Conservation (phyloP, 2,888 invertebrate genomes). For the Malacosoma neustria region DNA sequence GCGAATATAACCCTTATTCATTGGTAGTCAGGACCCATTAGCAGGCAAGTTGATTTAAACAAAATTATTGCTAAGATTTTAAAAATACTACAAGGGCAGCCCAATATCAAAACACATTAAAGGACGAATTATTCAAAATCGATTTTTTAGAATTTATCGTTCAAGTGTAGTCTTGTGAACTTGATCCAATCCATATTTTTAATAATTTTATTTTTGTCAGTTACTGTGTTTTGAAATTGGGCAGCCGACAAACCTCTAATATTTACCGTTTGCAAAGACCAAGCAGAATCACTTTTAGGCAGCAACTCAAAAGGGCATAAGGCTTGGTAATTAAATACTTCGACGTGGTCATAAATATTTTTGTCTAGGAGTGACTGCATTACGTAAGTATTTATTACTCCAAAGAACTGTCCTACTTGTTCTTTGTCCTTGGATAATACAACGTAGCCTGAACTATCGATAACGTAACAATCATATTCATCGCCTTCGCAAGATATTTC, state of each 20-base stretch:
- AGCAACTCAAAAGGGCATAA: constrained; percentile 71
- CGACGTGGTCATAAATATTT: constrained; percentile 82
- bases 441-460: constrained; percentile 94
- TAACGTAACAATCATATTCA: constrained; percentile 86
- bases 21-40: too few relatives aligned
- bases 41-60: too few relatives aligned
- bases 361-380: constrained; percentile 83
- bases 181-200: too few relatives aligned
- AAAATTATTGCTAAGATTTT: too few relatives aligned
- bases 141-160: too few relatives aligned
- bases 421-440: constrained; percentile 78
- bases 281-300: constrained; percentile 28
- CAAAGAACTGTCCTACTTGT: constrained; percentile 90
- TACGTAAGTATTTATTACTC: constrained; percentile 79
- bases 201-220: not conserved
- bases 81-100: too few relatives aligned
- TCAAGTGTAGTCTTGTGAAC: too few relatives aligned
- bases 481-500: constrained; percentile 65
- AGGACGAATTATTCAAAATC: too few relatives aligned
- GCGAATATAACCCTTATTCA: too few relatives aligned
- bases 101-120: too few relatives aligned
- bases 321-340: constrained; percentile 90
- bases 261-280: constrained; percentile 40
- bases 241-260: too few relatives aligned
- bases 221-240: too few relatives aligned